phyloP scores from a whole-genome alignment of 92 coral and sea anemone genomes.

The Epizoanthus illoricatus region DNA sequence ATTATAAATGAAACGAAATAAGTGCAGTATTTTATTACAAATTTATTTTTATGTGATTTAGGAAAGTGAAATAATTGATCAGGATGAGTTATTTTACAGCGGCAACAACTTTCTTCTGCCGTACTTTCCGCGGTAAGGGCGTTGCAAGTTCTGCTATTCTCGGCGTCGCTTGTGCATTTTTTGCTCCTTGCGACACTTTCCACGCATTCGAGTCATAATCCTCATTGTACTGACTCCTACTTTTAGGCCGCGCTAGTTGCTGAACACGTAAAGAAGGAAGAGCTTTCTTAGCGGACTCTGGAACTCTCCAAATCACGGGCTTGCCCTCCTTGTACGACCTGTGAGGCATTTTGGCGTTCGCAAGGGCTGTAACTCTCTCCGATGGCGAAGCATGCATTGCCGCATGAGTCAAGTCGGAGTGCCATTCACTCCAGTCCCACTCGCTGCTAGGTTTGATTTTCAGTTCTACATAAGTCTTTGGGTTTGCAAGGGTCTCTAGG shows the following conservation, averaged over 20 bases:
- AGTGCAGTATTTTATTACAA: too few relatives aligned
- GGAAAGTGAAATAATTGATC: too few relatives aligned
- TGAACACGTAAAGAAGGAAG: slow-evolving; percentile 93
- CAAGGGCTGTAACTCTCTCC: slow-evolving; percentile 64
- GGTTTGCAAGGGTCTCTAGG: slow-evolving; percentile 68
- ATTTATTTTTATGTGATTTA: too few relatives aligned
- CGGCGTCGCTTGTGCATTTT: slow-evolving; percentile 90
- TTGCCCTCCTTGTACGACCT: slow-evolving; percentile 84
- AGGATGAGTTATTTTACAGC: not conserved
- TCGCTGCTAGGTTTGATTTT: slow-evolving; percentile 80
- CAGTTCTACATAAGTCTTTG: slow-evolving; percentile 74
- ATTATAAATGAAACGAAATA: too few relatives aligned
- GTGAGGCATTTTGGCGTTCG: slow-evolving; percentile 80
- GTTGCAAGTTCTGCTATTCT: slow-evolving; percentile 84
- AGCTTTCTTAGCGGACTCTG: slow-evolving; percentile 79
- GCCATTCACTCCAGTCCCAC: slow-evolving; percentile 99
- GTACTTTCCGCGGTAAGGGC: slow-evolving; percentile 90
- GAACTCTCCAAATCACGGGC: slow-evolving; percentile 79
- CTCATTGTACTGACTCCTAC: slow-evolving; percentile 86
- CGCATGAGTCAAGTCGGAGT: slow-evolving; percentile 75
- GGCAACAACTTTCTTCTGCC: slow-evolving; percentile 71
- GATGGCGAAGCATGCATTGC: slow-evolving; percentile 82
- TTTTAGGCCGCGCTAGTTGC: slow-evolving; percentile 92
- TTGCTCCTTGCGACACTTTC: slow-evolving; percentile 92
- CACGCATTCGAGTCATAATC: slow-evolving; percentile 87